Evolutionary conservation across 2,888 invertebrate species (phyloP), one percentile per base, ranked within the genome.

Genomic region (Sceliomorpha sp.): DNA sequence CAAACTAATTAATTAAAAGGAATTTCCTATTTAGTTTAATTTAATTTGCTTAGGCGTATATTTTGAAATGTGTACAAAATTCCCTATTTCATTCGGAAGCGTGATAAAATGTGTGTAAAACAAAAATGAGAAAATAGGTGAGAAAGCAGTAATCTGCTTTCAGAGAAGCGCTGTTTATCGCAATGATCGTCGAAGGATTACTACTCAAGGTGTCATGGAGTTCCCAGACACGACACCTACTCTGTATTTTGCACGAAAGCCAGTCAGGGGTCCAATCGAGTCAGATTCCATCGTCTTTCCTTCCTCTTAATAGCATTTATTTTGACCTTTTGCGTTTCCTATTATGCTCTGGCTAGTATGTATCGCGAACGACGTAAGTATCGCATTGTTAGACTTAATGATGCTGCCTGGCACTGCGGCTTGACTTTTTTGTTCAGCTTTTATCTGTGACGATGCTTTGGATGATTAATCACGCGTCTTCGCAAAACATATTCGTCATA

Each of bases 251-350:
- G 45, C 42, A 29, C 59, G 40, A 60, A 62, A 48, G 29, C 50
- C 78, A 67, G 76, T 69, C 62, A 56, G 72, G 70, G 69, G 74
- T 55, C 59, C 74, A 51, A 39, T 50, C 71, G 72, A 75, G 64
- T 71, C 76, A 64, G 79, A 80, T 67, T 73, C 80, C 71, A 76
- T 80, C 72, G 73, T 79, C 50, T 82, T 80, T 67, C 80, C 80
- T 48, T 56, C 73, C 51, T 77, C 75, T 74, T 79, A 80, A 79
- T 75, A 63, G 55, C 50, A 59, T 58, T 62, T 53, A 63, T 58
- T 58, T 63, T 53, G 32, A 51, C 42, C 51, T 36, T 62, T 50
- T 50, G 40, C 56, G 50, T 56, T 58, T 39, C 37, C 42, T 39
- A 29, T 55, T 55, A 59, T 63, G 47, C 40, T 63, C 59, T 68